Conservation (phyloP, 2,888 invertebrate genomes). For the Thymelicus lineola region DNA sequence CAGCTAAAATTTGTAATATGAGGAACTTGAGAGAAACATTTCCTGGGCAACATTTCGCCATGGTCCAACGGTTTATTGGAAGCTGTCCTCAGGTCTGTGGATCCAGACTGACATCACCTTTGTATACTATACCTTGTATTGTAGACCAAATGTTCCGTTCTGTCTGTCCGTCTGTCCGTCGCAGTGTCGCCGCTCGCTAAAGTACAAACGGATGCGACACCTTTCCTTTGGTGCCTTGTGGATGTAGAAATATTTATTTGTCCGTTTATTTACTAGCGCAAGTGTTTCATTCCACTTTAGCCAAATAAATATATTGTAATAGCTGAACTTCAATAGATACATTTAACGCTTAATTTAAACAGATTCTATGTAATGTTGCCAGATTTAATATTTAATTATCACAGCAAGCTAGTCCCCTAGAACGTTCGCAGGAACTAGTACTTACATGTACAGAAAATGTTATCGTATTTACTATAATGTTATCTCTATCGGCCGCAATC, state of each 20-base stretch:
- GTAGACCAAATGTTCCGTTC: background rate
- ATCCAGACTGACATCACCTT: no score
- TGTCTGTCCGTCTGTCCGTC: background rate
- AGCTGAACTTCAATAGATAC: no score
- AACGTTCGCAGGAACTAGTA: background rate
- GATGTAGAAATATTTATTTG: conserved; percentile 12
- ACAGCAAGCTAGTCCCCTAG: conserved; percentile 17
- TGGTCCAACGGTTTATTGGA: no score
- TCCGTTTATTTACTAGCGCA: background rate
- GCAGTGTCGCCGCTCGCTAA: background rate
- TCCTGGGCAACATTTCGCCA: no score
- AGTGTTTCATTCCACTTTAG: background rate
- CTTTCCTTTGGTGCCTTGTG: conserved; percentile 5
- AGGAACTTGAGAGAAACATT: no score
- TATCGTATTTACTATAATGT: background rate
- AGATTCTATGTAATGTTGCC: conserved; percentile 29
- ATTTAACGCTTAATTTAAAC: background rate
- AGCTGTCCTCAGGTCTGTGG: no score
- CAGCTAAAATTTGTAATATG: no score
- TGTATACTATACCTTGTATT: no score
- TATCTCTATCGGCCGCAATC: background rate
- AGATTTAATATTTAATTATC: conserved; percentile 23
- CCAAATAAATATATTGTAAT: no score
- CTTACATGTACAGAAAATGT: background rate
- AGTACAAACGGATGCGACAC: conserved; percentile 16